Percentiles rank a stretch among this genome's conserved stretches.
Conservation (phyloP, 2,797 vertebrate species). For the Molossus molossus region DNA sequence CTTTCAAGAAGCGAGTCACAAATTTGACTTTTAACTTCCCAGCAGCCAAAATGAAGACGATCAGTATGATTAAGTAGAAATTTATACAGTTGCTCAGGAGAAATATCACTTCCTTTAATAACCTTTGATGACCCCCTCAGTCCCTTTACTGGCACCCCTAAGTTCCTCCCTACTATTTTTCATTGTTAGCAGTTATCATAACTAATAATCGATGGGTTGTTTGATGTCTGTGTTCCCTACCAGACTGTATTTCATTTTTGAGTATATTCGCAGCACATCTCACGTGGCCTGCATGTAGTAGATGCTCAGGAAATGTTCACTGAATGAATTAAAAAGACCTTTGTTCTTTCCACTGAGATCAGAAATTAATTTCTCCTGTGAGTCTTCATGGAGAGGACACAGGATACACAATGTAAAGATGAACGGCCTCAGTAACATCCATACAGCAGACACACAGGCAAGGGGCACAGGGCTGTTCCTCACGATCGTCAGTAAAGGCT, state of each 20-base stretch:
- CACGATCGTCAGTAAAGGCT: not conserved
- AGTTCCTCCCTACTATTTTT: not conserved
- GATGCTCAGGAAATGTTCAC: not conserved
- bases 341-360: not conserved
- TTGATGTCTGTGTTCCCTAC: not conserved
- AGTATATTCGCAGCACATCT: not conserved
- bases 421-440: not conserved
- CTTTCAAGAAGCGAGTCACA: slow-evolving; percentile 16
- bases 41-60: slow-evolving; percentile 22
- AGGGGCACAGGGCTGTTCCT: not conserved
- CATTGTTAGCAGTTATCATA: not conserved
- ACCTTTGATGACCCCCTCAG: not conserved
- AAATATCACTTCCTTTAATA: not conserved
- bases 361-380: not conserved
- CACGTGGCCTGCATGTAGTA: not conserved
- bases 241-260: not conserved
- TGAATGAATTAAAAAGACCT: not conserved
- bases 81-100: not conserved
- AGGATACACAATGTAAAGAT: not conserved
- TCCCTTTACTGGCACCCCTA: not conserved
- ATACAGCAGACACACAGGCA: not conserved
- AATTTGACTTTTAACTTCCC: slow-evolving; percentile 50
- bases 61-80: slow-evolving; percentile 1
- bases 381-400: slow-evolving; percentile 3
- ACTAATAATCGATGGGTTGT: not conserved